These are phyloP conservation scores for Caenorhabditis uteleia DNA, from an alignment of 2,888 invertebrate species.

Conservation along the genomic window DNA sequence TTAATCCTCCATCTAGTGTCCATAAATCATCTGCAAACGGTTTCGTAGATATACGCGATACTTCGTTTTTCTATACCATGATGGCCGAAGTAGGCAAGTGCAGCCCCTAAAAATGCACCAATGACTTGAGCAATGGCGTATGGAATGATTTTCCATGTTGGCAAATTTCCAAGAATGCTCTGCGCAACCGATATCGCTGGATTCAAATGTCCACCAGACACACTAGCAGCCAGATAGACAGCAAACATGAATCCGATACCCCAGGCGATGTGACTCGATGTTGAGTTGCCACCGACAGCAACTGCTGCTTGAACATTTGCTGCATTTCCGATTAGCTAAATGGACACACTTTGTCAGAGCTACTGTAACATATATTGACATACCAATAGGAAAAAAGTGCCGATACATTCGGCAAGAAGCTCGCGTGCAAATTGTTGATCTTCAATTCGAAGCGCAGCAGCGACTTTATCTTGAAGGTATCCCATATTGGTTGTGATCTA, in stretches of 20 bases:
- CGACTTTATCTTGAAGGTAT: constrained; percentile 46
- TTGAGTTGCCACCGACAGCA: constrained; percentile 53
- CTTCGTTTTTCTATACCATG: constrained; percentile 55
- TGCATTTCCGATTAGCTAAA: constrained; percentile 65
- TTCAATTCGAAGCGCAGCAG: constrained; percentile 47
- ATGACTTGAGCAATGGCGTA: constrained; percentile 60
- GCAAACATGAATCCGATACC: constrained; percentile 68
- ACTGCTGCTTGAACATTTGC: constrained; percentile 63
- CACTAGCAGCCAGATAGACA: constrained; percentile 61
- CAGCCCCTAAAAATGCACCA: constrained; percentile 67
- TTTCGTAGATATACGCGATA: not conserved
- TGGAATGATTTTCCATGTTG: constrained; percentile 45
- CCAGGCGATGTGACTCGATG: constrained; percentile 62
- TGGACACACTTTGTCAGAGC: not conserved
- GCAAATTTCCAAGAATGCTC: constrained; percentile 58
- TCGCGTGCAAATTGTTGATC: constrained; percentile 53
- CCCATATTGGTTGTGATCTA: constrained; percentile 29
- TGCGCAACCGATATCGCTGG: constrained; percentile 63
- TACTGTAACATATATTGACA: constrained; percentile 1
- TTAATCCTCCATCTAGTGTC: constrained; percentile 70
- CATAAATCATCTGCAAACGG: constrained; percentile 67
- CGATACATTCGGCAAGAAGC: constrained; percentile 64
- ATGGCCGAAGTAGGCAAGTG: constrained; percentile 65
- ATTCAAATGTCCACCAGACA: constrained; percentile 65
- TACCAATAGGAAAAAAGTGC: constrained; percentile 65